Base-by-base conservation (phyloP, 1,140 invertebrate species). In the Cyclina sinensis region DNA sequence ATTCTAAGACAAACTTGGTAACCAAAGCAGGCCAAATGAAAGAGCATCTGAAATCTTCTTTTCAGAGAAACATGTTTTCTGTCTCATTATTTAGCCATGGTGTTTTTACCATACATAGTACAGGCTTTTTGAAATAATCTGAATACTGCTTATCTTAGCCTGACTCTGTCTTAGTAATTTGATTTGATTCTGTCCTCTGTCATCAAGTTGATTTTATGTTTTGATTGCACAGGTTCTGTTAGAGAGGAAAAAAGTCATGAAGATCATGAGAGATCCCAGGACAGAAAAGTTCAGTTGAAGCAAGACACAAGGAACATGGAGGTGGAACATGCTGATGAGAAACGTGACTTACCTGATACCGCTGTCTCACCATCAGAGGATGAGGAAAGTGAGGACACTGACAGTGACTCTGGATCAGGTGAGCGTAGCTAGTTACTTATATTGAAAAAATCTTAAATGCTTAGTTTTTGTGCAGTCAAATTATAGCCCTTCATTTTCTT, bases 321-420 rank as follows among this genome's bases (percentile, higher is more conserved):
- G 0, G 91, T 90, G 16, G 89, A 90, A 46, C 90, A 92, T 21
- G 81, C 86, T 73, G 92, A 89, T 48, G 73, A 79, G 39, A 57
- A 76, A 81, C 70, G 18, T 39, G 65, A 73, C 37, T 18, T 73
- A 21, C 62, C 35, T 1, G 74, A 78, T 16, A 78, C 74, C 4
- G 74, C 74, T 2, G 35, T 78, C 48, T 62, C 79, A 27, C 83
- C 79, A 18, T 86, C 90, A 2, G 90, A 90, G 27, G 88, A 88
- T 32, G 90, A 87, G 43, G 85, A 78, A 21, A 74, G n/a, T 9
- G 74, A 89, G 57, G 81, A 78, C n/a, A 88, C 90, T 21, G 90
- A 89, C 4, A 85, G 86, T 32, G 91, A 92, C 27, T 90, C 91
- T 21, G 91, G 88, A 16, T 89, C 90, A 54, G 89, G 85, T 90